Evolutionary conservation across 2,797 vertebrate species (phyloP).

Genomic region (Phataginus tricuspis): DNA sequence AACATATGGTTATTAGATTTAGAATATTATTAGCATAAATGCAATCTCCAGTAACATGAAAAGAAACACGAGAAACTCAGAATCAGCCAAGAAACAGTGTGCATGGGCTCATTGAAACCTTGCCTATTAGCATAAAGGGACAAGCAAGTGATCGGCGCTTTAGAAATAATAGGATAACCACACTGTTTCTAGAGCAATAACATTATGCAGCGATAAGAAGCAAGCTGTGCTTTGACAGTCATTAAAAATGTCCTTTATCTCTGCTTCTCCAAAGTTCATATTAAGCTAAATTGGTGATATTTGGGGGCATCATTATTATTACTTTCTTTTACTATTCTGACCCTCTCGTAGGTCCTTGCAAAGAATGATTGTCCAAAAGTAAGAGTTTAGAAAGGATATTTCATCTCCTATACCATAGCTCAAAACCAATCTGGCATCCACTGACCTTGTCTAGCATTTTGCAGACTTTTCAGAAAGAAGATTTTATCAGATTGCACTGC

Average conservation of each 20-base stretch:
- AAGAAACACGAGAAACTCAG: conserved; percentile 4
- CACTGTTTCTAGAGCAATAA: neutral
- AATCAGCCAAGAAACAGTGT: neutral
- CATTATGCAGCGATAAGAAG: neutral
- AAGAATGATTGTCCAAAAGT: conserved; percentile 20
- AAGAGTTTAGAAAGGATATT: conserved; percentile 57
- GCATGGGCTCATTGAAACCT: neutral
- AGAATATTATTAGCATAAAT: conserved; percentile 64
- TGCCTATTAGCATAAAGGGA: neutral
- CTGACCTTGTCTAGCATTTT: conserved; percentile 62
- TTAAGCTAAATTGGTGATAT: neutral
- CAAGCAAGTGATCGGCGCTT: neutral
- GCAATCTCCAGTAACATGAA: conserved; percentile 48
- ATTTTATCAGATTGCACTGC: neutral
- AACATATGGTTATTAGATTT: conserved; percentile 63
- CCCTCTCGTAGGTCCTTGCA: neutral
- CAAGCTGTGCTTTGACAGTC: neutral
- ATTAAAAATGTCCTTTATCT: neutral
- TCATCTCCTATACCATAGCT: conserved; percentile 42
- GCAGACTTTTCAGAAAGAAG: conserved; percentile 65
- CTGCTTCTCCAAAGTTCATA: neutral
- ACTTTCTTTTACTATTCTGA: neutral
- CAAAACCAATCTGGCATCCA: neutral
- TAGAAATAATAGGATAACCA: conserved; percentile 39
- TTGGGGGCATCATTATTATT: neutral